Percentiles rank a stretch among this genome's conserved stretches.
phyloP scores from a whole-genome alignment of 2,888 invertebrate species.

The Amiota minor region DNA sequence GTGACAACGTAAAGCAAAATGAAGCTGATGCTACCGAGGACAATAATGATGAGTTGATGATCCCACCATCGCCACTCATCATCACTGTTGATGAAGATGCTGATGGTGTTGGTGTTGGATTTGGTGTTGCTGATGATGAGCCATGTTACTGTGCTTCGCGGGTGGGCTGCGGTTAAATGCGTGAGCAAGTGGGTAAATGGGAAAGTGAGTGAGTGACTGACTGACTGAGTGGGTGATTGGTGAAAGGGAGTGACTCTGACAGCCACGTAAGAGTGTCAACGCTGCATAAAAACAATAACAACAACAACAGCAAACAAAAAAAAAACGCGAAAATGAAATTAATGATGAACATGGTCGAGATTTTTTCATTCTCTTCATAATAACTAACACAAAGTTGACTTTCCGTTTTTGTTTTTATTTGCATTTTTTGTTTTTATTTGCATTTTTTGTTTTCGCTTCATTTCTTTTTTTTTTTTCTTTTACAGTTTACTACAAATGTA shows the following conservation, averaged over 20 bases:
- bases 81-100: background rate
- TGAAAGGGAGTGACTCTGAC: too few relatives aligned
- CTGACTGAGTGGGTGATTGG: too few relatives aligned
- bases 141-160: background rate
- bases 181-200: background rate
- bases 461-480: background rate
- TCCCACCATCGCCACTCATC: background rate
- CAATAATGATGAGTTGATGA: background rate
- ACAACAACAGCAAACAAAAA: background rate
- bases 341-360: constrained; percentile 21
- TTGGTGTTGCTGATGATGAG: background rate
- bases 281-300: background rate
- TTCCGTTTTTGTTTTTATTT: too few relatives aligned
- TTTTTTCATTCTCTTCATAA: background rate
- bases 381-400: too few relatives aligned
- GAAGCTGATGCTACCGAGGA: background rate
- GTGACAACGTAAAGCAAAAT: background rate
- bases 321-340: constrained; percentile 17
- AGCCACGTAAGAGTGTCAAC: too few relatives aligned
- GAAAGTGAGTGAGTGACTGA: too few relatives aligned
- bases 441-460: too few relatives aligned
- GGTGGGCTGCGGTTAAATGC: background rate
- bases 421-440: too few relatives aligned
- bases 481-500: constrained; percentile 13
- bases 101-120: background rate